Base-by-base conservation (phyloP, 2,888 invertebrate genomes). In the Caenorhabditis macrosperma region DNA sequence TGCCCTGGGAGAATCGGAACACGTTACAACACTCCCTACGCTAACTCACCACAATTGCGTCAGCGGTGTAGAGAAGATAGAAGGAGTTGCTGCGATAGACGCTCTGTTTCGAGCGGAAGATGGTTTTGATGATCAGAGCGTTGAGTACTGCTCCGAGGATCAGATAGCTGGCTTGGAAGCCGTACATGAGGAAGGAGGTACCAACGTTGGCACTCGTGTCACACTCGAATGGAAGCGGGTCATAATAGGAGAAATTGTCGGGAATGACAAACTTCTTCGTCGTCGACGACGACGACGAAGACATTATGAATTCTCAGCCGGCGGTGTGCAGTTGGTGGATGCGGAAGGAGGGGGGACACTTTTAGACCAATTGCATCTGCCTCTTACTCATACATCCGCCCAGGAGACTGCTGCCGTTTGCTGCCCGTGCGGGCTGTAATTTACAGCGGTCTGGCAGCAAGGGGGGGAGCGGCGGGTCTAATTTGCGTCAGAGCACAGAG, bases 191-290 rank as follows among this genome's bases (percentile, higher is more conserved):
- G 17, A 68, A 12, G 10, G 68, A 68, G 20, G 46, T 20, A 0
- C 10, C 15, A 5, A 59, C 2, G 22, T 68, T 59, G 20, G 17
- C 10, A n/a, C 33, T 33, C 5, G 57, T 35, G 26, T 57, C 48
- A 38, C 68, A 68, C 12, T 38, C 35, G 20, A 68, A 68, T 38
- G 68, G 68, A 48, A 68, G 57, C 26, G 68, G 68, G 28, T 68
- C 68, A 33, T 57, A 12, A 30, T 68, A 68, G 17, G 68, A 68
- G 28, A 68, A 68, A 30, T 68, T 68, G 12, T 22, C 50, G 1
- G 68, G 68, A 38, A 68, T 24, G 12, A 54, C 28, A 17, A 67
- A 55, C 24, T 26, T 44, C n/a, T 52, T 54, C 17, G 24, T 22
- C 33, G 9, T 67, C 20, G 46, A 20, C 17, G n/a, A 6, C 20